phyloP scores from a whole-genome alignment of 2,113 vertebrate species.

The Microcebus tavaratra region DNA sequence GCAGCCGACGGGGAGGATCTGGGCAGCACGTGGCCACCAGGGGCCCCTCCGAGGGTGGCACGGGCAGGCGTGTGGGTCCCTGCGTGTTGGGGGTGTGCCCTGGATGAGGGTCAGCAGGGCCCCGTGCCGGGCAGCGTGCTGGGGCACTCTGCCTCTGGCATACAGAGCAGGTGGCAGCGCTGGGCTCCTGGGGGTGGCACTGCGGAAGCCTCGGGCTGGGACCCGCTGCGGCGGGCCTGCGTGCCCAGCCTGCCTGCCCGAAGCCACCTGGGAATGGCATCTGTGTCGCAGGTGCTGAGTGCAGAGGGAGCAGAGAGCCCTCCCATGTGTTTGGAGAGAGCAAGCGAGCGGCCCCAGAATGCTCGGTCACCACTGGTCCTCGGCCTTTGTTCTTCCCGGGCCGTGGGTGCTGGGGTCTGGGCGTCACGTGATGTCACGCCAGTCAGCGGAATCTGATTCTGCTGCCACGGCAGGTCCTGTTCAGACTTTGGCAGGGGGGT shows the following conservation, averaged over 20 bases:
- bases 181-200: background rate
- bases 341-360: background rate
- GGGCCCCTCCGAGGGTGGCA: accelerated
- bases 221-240: accelerated
- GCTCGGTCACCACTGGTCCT: background rate
- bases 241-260: accelerated
- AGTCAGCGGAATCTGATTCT: constrained; percentile 2
- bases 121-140: accelerated
- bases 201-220: background rate
- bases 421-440: background rate
- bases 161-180: no score
- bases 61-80: no score
- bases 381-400: background rate
- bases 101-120: background rate
- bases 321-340: constrained; percentile 13
- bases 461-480: background rate
- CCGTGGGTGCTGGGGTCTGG: background rate
- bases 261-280: background rate
- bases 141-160: background rate
- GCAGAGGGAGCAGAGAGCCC: background rate
- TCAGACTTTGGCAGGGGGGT: no score
- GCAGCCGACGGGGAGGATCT: accelerated
- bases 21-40: background rate
- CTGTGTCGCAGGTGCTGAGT: background rate
- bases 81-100: accelerated